Evolutionary conservation across 2,797 vertebrate species (phyloP), one percentile per base, ranked within the genome.

Genomic region (Phoxinus dragarum): DNA sequence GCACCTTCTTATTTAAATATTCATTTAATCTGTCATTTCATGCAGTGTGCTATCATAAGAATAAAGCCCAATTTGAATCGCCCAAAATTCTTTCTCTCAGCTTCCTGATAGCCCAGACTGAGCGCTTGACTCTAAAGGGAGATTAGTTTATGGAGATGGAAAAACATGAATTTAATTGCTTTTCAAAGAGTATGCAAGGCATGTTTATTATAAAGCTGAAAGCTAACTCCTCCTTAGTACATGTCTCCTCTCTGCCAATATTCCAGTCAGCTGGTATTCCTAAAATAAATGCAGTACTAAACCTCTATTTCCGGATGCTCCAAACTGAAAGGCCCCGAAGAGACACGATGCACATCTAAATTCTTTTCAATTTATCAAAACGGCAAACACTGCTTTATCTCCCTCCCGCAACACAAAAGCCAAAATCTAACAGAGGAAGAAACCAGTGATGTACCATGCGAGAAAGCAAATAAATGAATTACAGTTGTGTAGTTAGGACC

Each of bases 1-100:
- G 82, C 52, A 34, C 17, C 75, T 79, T 78, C 52, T 73, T 72
- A 85, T 80, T 85, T 72, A 85, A 80, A 85, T 84, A 78, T 79
- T 79, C 1, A 64, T 85, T 85, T 79, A 61, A 85, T 71, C 40
- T 56, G 49, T 84, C 49, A 44, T 79, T 84, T 78, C 74, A 19
- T 69, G 67, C 75, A 38, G 52, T 80, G 76, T 73, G 67, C 52
- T 27, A 64, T 85, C 52, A 61, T 54, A 80, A 69, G 14, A 36
- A 71, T 11, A 27, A 66, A 68, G 66, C 74, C 47, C 49, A 67
- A 67, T 44, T 85, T 31, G 21, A 47, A 77, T 44, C n/a, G 6
- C 17, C 6, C 12, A 3, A 42, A 68, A 68, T 42, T 76, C 34
- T 56, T 59, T 47, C 40, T 17, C 47, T 84, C 54, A 16, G 44